Conservation (phyloP, 2,113 vertebrate genomes). For the Ellobius talpinus region DNA sequence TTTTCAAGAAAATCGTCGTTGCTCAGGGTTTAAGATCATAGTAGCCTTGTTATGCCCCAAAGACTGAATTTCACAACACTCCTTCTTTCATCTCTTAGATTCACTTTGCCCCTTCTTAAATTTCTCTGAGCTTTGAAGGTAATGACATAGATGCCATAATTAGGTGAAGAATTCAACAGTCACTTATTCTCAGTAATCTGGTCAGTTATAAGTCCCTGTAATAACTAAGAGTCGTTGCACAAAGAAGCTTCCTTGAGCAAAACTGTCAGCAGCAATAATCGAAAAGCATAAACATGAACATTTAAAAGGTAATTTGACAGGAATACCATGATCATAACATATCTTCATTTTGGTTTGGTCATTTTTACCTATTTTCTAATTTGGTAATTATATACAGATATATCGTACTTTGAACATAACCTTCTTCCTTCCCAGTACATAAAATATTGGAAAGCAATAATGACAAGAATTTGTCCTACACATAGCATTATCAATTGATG, state of each 20-base stretch:
- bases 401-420: background rate
- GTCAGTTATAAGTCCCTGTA: background rate
- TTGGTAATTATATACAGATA: background rate
- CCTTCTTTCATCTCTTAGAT: background rate
- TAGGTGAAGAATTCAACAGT: background rate
- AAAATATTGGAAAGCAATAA: background rate
- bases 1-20: background rate
- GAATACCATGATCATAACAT: too few species aligned
- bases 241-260: background rate
- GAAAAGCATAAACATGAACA: background rate
- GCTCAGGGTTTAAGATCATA: background rate
- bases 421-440: background rate
- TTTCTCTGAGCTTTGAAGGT: background rate
- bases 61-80: background rate
- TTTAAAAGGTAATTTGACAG: background rate
- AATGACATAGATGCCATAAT: background rate
- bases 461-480: background rate
- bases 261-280: background rate
- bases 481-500: background rate
- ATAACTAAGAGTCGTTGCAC: background rate
- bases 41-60: background rate
- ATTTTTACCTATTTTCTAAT: background rate
- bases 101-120: background rate
- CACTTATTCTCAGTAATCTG: background rate
- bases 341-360: background rate